Evolutionary conservation across 2,888 invertebrate genomes (phyloP).

Genomic region (Priocnemis perturbator): DNA sequence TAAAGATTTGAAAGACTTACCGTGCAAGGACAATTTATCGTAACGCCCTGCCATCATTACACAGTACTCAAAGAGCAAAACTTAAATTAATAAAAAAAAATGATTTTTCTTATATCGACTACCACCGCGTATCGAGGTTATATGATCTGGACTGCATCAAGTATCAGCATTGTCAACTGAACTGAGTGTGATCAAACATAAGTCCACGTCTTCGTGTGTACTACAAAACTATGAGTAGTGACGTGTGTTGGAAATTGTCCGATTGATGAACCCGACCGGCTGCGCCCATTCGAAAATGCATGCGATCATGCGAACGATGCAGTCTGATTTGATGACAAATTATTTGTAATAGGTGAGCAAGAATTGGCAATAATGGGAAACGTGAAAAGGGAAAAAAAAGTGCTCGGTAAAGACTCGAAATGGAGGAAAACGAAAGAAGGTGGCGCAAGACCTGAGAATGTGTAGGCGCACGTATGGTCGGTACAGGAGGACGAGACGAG

Average conservation of each 20-base stretch:
- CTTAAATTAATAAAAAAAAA: neutral
- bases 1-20: slow-evolving; percentile 70
- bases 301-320: no score
- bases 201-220: slow-evolving; percentile 9
- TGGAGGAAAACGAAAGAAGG: neutral
- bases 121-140: slow-evolving; percentile 12
- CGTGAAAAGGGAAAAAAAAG: no score
- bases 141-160: slow-evolving; percentile 15
- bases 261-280: no score
- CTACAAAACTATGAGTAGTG: neutral
- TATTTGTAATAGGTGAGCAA: no score
- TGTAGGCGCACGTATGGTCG: slow-evolving; percentile 28
- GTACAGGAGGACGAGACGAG: slow-evolving; percentile 23
- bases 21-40: slow-evolving; percentile 78
- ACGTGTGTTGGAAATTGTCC: no score
- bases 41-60: slow-evolving; percentile 78
- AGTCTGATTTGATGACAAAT: no score
- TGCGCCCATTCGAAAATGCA: no score
- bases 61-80: neutral
- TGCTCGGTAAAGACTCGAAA: neutral
- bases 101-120: neutral
- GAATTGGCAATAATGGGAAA: no score
- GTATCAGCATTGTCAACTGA: slow-evolving; percentile 27
- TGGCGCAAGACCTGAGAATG: neutral
- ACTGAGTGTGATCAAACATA: slow-evolving; percentile 19